A percentile compares a stretch with the other conserved stretches of the same genome.
Conservation (phyloP, 2,797 vertebrate species). For the Streptopelia turtur region DNA sequence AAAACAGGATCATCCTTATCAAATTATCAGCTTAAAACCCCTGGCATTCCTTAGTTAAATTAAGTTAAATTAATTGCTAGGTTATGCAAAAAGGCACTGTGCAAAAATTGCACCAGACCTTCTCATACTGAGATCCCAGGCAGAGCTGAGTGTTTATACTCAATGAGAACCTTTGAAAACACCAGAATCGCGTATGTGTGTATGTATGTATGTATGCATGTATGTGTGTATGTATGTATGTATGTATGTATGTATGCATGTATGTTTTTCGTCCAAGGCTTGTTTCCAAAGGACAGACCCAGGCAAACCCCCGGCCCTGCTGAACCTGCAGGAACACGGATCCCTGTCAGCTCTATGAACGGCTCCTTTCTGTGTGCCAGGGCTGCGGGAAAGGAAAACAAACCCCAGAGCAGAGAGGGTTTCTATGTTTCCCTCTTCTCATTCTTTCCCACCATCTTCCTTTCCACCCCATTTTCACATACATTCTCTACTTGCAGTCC, state of each 20-base stretch:
- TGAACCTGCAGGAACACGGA: background rate
- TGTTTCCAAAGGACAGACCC: background rate
- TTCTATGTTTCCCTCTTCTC: background rate
- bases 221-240: too few species aligned
- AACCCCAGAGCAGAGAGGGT: background rate
- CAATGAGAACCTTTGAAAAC: background rate
- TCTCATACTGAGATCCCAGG: background rate
- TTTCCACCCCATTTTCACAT: background rate
- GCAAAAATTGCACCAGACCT: background rate
- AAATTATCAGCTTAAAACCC: background rate
- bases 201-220: too few species aligned
- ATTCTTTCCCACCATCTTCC: background rate
- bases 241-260: too few species aligned
- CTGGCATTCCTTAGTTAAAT: background rate
- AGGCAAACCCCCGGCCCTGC: background rate
- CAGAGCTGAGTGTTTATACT: background rate
- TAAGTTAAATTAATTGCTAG: background rate
- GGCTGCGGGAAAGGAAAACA: background rate
- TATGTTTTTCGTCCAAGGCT: background rate
- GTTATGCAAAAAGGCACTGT: background rate
- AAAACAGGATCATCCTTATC: background rate
- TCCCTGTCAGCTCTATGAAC: background rate
- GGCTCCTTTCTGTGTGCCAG: background rate
- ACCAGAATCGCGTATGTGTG: background rate
- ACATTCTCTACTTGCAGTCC: background rate